These are phyloP conservation scores for Panulirus ornatus DNA, from an alignment of 1,140 invertebrate species.

Conservation along the genomic window DNA sequence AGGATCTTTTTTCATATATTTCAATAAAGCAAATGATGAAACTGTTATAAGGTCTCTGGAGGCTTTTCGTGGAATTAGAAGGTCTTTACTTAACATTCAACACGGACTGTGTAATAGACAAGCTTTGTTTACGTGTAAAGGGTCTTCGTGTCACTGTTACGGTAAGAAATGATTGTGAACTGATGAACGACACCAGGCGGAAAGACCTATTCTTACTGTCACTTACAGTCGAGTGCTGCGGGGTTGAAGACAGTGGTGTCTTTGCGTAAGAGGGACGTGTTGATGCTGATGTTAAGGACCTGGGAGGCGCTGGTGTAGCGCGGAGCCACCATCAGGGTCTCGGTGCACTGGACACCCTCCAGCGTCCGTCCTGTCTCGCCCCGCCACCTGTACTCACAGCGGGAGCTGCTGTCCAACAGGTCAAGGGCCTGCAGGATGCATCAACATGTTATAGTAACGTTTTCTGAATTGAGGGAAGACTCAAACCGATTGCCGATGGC, in stretches of 20 bases:
- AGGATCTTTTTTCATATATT: too few relatives aligned
- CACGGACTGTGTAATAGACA: too few relatives aligned
- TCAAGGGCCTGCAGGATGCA: conserved; percentile 25
- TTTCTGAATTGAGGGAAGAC: too few relatives aligned
- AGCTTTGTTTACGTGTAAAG: too few relatives aligned
- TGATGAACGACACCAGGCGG: background rate
- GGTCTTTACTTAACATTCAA: too few relatives aligned
- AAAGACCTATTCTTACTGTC: background rate
- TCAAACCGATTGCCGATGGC: too few relatives aligned
- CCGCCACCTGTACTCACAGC: conserved; percentile 62
- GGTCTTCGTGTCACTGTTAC: too few relatives aligned
- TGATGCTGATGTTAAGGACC: conserved; percentile 47
- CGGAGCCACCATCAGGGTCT: conserved; percentile 52
- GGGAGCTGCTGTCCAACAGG: conserved; percentile 58
- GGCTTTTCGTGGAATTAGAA: too few relatives aligned
- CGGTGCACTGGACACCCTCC: conserved; percentile 49
- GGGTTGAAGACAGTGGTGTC: conserved; percentile 21
- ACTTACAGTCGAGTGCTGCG: conserved; percentile 29
- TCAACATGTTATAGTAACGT: too few relatives aligned
- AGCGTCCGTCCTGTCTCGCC: background rate
- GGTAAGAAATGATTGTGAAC: background rate
- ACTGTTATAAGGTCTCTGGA: too few relatives aligned
- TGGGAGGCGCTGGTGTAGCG: conserved; percentile 21
- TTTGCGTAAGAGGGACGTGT: conserved; percentile 27
- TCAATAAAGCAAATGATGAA: too few relatives aligned